Base-by-base conservation (phyloP, 2,797 vertebrate species). In the Merluccius polli region DNA sequence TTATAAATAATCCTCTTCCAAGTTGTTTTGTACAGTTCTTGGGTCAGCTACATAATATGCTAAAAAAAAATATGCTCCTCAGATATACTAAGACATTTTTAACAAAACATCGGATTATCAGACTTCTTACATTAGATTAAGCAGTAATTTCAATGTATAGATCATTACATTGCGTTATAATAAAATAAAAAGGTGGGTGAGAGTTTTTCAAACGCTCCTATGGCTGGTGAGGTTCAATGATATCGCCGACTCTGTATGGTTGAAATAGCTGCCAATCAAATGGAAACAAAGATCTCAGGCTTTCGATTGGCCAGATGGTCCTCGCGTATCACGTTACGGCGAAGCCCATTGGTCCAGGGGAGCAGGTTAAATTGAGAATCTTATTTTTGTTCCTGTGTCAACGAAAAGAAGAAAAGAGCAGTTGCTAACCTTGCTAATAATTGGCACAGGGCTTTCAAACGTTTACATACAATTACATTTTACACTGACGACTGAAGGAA, bases 331-430 rank as follows among this genome's bases (percentile, higher is more conserved):
- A 4, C 0, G 11, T 75, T 74, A 73, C 69, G 27, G 32, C 24
- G 29, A 59, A 11, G 52, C 70, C 74, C 76, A 94, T 94, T 94
- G 94, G 94, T 77, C 52, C 0, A 9, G 16, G 48, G 16, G 24
- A 63, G 59, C 75, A 85, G 86, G 88, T 90, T 87, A 84, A 91
- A 91, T 82, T 74, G 85, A 79, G 78, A 78, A 86, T 88, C 82
- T 87, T 94, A 94, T 94, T 94, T 94, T 94, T 94, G 94, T 94
- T 95, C 92, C 94, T 94, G 93, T 94, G 92, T 94, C 91, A 93
- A 92, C 88, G 87, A 86, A 90, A 89, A 88, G 83, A 90, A 89
- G 86, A 89, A 90, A 90, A 90, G 82, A 87, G 48, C 65, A 78
- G 82, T 73, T 70, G 74, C 73, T 75, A 80, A 73, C 82, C 36